Base-by-base conservation (phyloP, 2,797 vertebrate species). In the Acrossocheilus wenchowensis region DNA sequence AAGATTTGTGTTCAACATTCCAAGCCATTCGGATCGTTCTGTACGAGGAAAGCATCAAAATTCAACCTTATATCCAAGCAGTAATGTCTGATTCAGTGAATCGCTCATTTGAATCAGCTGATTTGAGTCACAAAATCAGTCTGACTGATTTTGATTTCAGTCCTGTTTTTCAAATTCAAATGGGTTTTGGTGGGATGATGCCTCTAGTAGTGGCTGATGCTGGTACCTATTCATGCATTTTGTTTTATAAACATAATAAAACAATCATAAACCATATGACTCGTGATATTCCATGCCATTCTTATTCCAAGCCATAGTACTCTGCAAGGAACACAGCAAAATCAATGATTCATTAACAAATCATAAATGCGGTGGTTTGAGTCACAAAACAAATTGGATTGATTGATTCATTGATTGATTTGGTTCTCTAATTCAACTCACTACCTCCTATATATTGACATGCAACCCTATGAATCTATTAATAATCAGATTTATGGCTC, bases 401-500 rank as follows among this genome's bases (percentile, higher is more conserved):
- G 52, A 43, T 48, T 69, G 5, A n/a, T 72, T 72, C 39, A 50
- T 50, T 34, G 9, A 50, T 26, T 21, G 15, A 75, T 34, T 52
- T 1, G 9, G 30, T 36, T 77, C 30, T 12, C 6, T 30, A 52
- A 10, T 30, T 74, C 15, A 77, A 36, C 19, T 54, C 74, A 36
- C 30, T 75, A 9, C 2, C 45, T 50, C 11, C 73, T 54, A 50
- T 36, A 77, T 12, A 6, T 77, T 36, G 48, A 36, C 12, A 73
- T 48, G 23, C 39, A 73, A 73, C 23, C 71, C n/a, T 73, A 17
- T 45, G 45, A 15, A 48, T 73, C 71, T 73, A 15, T 26, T 23
- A 77, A 77, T 77, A 78, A 78, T 54, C 74, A 23, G 34, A 52
- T 75, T 21, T 30, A 75, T 52, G 17, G 14, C 45, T 50, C 72